phyloP scores from a whole-genome alignment of 2,888 invertebrate genomes.

The Caenorhabditis sp. region DNA sequence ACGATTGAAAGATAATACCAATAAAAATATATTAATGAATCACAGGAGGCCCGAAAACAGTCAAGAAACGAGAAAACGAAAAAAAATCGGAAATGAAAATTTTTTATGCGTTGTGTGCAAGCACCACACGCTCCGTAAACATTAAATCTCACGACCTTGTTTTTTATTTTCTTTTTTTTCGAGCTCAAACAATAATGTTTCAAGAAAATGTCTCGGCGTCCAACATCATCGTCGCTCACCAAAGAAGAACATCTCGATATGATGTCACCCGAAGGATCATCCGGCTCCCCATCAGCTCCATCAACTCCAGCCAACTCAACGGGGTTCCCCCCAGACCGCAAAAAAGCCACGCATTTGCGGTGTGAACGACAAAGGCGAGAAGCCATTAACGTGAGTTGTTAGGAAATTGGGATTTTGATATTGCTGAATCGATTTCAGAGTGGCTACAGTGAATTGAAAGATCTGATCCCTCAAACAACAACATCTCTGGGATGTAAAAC shows the following conservation, averaged over 20 bases:
- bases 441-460: constrained; percentile 70
- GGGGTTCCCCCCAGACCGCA: constrained; percentile 57
- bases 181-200: not conserved
- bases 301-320: constrained; percentile 23
- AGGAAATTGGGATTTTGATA: too few relatives aligned
- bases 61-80: too few relatives aligned
- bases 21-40: too few relatives aligned
- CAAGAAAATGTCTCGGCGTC: constrained; percentile 13
- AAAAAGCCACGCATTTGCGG: constrained; percentile 70
- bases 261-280: constrained; percentile 39
- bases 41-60: too few relatives aligned
- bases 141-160: not conserved
- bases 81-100: too few relatives aligned
- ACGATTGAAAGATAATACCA: too few relatives aligned
- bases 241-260: constrained; percentile 21
- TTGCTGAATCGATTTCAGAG: constrained; percentile 50
- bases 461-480: constrained; percentile 67
- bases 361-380: constrained; percentile 71
- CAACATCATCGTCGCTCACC: constrained; percentile 18
- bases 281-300: constrained; percentile 34
- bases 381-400: constrained; percentile 60
- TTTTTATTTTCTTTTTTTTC: not conserved
- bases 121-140: not conserved
- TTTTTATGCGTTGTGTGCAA: not conserved
- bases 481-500: constrained; percentile 69